A percentile compares a stretch with the other conserved stretches of the same genome.
These are phyloP conservation scores for Zeus faber DNA, from an alignment of 2,113 vertebrate species.

Conservation along the genomic window DNA sequence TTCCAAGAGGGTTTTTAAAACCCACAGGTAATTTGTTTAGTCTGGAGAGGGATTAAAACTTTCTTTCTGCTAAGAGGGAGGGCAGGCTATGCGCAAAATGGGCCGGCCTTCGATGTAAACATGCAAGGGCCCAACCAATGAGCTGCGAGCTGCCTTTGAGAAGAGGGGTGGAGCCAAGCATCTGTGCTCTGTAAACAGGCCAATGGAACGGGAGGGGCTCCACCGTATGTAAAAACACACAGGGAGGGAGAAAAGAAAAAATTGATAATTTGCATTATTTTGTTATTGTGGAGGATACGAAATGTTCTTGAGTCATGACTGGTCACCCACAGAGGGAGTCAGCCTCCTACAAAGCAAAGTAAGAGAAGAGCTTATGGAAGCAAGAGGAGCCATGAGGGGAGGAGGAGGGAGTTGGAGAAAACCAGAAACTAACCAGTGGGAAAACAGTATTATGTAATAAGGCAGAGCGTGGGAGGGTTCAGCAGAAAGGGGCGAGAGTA, in stretches of 20 bases:
- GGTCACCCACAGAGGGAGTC: slow-evolving; percentile 9
- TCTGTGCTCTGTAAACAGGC: slow-evolving; percentile 22
- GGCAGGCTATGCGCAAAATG: neutral
- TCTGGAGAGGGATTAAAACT: too few relatives aligned
- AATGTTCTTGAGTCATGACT: slow-evolving; percentile 49
- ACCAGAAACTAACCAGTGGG: too few relatives aligned
- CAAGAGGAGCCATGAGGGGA: neutral
- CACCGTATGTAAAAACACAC: slow-evolving; percentile 13
- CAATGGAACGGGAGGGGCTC: slow-evolving; percentile 27
- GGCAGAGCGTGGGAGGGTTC: slow-evolving; percentile 26
- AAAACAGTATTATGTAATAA: slow-evolving; percentile 50
- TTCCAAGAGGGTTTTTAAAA: too few relatives aligned
- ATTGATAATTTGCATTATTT: slow-evolving; percentile 52
- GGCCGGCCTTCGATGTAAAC: slow-evolving; percentile 63
- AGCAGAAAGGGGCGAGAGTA: neutral
- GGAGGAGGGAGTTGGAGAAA: neutral
- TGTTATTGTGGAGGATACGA: slow-evolving; percentile 56
- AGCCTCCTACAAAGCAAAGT: slow-evolving; percentile 7
- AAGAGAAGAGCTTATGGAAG: too few relatives aligned
- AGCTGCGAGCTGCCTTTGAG: slow-evolving; percentile 3
- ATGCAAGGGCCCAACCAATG: slow-evolving; percentile 52
- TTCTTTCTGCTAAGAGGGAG: too few relatives aligned
- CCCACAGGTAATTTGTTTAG: too few relatives aligned
- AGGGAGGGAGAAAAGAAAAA: slow-evolving; percentile 23
- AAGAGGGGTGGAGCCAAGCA: slow-evolving; percentile 19